Percentiles rank a stretch among this genome's conserved stretches.
Evolutionary conservation across 1,140 invertebrate genomes (phyloP).

Genomic region (Aphelenchoides besseyi): DNA sequence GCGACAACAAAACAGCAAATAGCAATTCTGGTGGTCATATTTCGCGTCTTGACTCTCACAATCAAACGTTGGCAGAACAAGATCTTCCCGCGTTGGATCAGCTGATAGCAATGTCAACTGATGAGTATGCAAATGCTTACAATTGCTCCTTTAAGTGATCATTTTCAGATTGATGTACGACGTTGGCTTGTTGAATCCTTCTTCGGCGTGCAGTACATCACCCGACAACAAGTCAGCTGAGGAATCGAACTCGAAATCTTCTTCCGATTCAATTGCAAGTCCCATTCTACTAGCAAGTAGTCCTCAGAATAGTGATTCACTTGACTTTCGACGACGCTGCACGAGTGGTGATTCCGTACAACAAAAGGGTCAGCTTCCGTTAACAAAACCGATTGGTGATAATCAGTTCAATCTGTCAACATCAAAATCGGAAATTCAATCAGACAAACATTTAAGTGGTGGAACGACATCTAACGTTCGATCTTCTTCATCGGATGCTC

Average conservation of each 20-base stretch:
- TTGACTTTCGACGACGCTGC: background rate
- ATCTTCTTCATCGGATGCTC: background rate
- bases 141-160: background rate
- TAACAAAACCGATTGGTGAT: no score
- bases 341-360: background rate
- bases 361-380: background rate
- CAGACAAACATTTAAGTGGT: no score
- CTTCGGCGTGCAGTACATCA: background rate
- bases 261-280: no score
- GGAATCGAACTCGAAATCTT: background rate
- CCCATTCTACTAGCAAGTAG: background rate
- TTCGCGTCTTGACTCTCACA: background rate
- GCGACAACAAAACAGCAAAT: no score
- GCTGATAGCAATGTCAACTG: conserved; percentile 15
- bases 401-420: no score
- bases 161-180: conserved; percentile 13
- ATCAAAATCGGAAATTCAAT: no score
- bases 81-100: conserved; percentile 3
- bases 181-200: background rate
- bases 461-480: background rate
- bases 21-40: background rate
- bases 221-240: background rate
- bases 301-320: background rate
- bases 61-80: conserved; percentile 7
- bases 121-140: background rate